Conservation (phyloP, 2,113 vertebrate species). For the Rhipidura dahli region DNA sequence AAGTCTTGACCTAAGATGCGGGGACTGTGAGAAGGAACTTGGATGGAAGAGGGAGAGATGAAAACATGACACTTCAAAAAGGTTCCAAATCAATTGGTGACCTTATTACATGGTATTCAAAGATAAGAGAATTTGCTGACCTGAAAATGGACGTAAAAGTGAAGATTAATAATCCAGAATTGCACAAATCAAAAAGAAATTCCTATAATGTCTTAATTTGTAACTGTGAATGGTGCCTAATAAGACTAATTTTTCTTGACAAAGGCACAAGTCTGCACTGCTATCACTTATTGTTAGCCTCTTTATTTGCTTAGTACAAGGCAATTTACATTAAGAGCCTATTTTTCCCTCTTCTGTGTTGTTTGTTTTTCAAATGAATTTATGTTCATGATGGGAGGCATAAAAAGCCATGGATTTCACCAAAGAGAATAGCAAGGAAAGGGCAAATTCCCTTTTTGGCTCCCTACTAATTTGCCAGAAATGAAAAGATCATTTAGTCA, state of each 20-base stretch:
- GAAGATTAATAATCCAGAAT: not conserved
- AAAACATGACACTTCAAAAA: not conserved
- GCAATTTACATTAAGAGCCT: slow-evolving; percentile 5
- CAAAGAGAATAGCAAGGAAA: not conserved
- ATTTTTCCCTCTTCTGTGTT: not conserved
- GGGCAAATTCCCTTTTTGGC: not conserved
- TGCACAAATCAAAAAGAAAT: not conserved
- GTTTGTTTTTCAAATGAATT: slow-evolving; percentile 34
- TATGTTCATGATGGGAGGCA: not conserved
- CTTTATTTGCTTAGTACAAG: not conserved
- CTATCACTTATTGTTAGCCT: not conserved
- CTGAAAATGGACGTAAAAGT: not conserved
- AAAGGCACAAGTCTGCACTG: not conserved
- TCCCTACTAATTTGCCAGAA: not conserved
- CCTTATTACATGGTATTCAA: not conserved
- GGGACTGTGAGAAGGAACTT: not conserved
- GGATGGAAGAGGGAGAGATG: not conserved
- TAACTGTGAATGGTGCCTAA: not conserved
- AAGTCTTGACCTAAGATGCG: not conserved
- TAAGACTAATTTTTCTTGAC: not conserved
- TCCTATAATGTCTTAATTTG: not conserved
- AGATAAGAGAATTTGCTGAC: not conserved
- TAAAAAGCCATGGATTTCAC: not conserved
- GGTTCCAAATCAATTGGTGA: not conserved
- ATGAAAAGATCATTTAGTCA: not conserved